Evolutionary conservation across 2,113 vertebrate genomes (phyloP).

Genomic region (Abramis brama): DNA sequence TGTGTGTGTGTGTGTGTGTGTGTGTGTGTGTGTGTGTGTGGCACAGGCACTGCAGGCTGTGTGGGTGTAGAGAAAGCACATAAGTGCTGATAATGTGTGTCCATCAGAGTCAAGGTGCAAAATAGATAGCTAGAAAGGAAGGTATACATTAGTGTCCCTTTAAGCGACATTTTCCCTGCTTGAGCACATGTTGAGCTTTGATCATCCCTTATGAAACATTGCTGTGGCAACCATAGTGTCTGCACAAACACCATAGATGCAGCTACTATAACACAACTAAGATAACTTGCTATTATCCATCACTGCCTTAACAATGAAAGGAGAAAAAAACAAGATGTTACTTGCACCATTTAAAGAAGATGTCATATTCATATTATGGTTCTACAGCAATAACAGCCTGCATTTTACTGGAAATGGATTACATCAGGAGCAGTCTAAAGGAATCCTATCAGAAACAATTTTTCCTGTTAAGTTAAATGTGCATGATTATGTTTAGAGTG

Average conservation of each 20-base stretch:
- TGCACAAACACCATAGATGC: neutral
- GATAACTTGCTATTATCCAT: slow-evolving; percentile 7
- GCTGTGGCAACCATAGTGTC: slow-evolving; percentile 26
- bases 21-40: slow-evolving; percentile 10
- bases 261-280: neutral
- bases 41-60: slow-evolving; percentile 20
- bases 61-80: slow-evolving; percentile 58
- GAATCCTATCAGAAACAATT: neutral
- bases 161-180: slow-evolving; percentile 18
- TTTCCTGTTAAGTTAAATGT: neutral
- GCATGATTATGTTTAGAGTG: too few relatives aligned
- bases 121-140: slow-evolving; percentile 42
- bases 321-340: too few relatives aligned
- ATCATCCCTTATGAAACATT: slow-evolving; percentile 10
- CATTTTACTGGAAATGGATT: neutral
- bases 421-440: neutral
- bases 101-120: slow-evolving; percentile 58
- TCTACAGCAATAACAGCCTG: neutral
- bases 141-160: slow-evolving; percentile 39
- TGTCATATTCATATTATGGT: neutral
- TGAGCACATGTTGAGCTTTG: slow-evolving; percentile 33
- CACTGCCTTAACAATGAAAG: neutral
- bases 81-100: slow-evolving; percentile 59
- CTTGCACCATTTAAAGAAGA: neutral
- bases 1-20: slow-evolving; percentile 40